Conservation (phyloP, 2,797 vertebrate species). For the Threskiornis aethiopicus region DNA sequence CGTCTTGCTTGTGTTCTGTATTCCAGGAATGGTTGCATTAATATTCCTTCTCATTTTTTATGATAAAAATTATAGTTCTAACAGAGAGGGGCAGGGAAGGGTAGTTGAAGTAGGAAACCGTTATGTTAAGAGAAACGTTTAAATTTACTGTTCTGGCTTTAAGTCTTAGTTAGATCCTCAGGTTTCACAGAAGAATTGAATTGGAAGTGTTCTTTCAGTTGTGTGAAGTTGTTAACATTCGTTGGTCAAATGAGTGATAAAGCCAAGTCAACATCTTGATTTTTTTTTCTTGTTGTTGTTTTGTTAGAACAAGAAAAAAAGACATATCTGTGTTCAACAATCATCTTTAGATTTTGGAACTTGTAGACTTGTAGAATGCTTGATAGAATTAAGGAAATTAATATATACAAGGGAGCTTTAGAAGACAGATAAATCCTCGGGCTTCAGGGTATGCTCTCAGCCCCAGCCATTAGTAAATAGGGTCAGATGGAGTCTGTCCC, state of each 20-base stretch:
- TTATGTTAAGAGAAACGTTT: not conserved
- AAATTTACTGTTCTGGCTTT: not conserved
- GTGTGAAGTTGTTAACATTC: not conserved
- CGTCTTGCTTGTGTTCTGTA: not conserved
- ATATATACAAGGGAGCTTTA: fast-evolving
- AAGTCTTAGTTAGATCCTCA: not conserved
- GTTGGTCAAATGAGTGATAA: not conserved
- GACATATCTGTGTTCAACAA: not conserved
- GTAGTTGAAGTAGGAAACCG: not conserved
- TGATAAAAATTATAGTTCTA: slow-evolving; percentile 5
- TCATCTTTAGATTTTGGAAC: not conserved
- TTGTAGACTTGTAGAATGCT: not conserved
- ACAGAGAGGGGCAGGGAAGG: not conserved
- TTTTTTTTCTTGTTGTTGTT: not conserved
- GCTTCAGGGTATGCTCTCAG: not conserved
- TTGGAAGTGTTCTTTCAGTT: not conserved
- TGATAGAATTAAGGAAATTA: not conserved
- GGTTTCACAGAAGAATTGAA: not conserved
- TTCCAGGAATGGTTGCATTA: not conserved
- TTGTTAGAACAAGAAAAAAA: no score
- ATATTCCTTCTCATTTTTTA: not conserved
- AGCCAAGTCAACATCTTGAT: not conserved
- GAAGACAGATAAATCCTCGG: not conserved
- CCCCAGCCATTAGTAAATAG: not conserved
- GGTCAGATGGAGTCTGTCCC: not conserved